Evolutionary conservation across 1,140 invertebrate species (phyloP).

Genomic region (Cecropterus lyciades): DNA sequence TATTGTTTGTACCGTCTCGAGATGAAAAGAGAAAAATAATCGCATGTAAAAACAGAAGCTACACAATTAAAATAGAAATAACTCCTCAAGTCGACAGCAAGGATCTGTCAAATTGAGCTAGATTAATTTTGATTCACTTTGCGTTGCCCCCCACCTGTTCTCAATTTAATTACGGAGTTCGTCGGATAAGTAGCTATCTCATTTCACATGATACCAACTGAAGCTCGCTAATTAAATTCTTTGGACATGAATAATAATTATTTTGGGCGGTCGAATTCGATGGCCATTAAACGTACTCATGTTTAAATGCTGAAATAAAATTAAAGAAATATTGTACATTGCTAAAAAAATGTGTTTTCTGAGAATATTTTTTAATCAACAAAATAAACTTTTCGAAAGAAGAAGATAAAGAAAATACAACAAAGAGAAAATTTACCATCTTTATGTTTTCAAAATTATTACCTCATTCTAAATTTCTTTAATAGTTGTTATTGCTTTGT

Average conservation of each 20-base stretch:
- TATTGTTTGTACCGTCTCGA: too few species aligned
- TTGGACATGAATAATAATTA: constrained; percentile 39
- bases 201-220: constrained; percentile 59
- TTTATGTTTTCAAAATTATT: too few species aligned
- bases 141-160: constrained; percentile 64
- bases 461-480: too few species aligned
- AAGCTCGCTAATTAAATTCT: constrained; percentile 69
- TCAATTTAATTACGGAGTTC: constrained; percentile 70
- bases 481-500: too few species aligned
- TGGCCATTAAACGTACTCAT: background rate
- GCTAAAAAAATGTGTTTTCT: too few species aligned
- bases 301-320: too few species aligned
- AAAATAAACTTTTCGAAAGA: too few species aligned
- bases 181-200: constrained; percentile 65
- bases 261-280: constrained; percentile 5
- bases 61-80: constrained; percentile 55
- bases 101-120: constrained; percentile 56
- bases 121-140: constrained; percentile 75
- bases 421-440: too few species aligned
- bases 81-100: constrained; percentile 49
- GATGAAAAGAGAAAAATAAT: too few species aligned
- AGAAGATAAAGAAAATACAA: too few species aligned
- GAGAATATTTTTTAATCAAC: too few species aligned
- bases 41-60: background rate
- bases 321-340: too few species aligned